A percentile compares a stretch with the other conserved stretches of the same genome.
These are phyloP conservation scores for Ovis aries DNA, from an alignment of 2,113 vertebrate genomes.

Conservation along the genomic window DNA sequence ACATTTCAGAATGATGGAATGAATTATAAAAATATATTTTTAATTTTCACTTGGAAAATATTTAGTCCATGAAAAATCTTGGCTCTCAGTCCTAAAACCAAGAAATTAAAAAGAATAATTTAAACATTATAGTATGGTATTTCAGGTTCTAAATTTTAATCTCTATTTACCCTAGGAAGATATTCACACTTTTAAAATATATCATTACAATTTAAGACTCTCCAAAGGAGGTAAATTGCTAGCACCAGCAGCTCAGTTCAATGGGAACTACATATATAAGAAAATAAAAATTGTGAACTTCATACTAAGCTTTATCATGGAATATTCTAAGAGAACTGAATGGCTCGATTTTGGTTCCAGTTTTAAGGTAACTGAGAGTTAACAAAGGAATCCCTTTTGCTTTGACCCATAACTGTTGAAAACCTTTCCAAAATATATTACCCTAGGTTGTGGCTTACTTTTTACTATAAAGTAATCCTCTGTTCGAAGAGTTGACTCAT, in stretches of 20 bases:
- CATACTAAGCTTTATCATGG: not conserved
- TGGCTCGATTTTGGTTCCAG: not conserved
- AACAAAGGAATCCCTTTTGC: not conserved
- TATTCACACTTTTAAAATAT: not conserved
- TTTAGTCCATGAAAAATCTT: not conserved
- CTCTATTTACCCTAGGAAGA: not conserved
- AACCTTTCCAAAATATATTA: not conserved
- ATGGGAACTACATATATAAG: not conserved
- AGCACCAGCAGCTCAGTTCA: not conserved
- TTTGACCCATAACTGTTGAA: not conserved
- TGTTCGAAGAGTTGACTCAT: too few species aligned
- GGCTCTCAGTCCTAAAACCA: not conserved
- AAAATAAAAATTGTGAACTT: not conserved
- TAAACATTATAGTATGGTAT: not conserved
- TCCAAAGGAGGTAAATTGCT: not conserved
- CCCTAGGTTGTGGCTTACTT: not conserved
- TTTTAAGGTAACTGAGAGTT: not conserved
- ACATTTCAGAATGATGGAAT: not conserved
- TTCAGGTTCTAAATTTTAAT: not conserved
- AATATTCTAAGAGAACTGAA: conserved; percentile 4
- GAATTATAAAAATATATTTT: conserved; percentile 15
- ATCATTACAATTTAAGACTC: not conserved
- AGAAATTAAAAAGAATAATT: conserved; percentile 19
- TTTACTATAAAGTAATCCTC: not conserved
- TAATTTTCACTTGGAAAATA: conserved; percentile 2